These are phyloP conservation scores for Carlito syrichta DNA, from an alignment of 2,113 vertebrate genomes.

Conservation along the genomic window DNA sequence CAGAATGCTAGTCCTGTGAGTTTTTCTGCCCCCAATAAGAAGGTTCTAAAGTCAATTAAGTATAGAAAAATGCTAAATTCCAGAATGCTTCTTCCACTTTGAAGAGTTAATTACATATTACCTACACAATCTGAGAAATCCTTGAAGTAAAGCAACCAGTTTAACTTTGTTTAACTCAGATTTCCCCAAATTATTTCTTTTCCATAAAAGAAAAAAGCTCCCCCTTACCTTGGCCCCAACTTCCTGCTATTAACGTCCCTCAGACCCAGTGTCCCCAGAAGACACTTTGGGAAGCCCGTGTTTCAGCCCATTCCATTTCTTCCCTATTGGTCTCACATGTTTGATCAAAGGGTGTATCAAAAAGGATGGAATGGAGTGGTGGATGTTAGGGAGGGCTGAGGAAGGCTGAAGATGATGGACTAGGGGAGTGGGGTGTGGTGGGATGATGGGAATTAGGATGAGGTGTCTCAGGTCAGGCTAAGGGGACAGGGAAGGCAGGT, in stretches of 20 bases:
- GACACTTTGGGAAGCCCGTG: neutral
- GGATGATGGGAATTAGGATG: neutral
- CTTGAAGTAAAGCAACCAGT: neutral
- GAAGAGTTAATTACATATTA: neutral
- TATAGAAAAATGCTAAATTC: neutral
- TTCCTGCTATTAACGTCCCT: neutral
- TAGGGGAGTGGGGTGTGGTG: neutral
- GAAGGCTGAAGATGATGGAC: neutral
- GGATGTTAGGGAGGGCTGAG: neutral
- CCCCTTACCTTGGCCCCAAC: rapidly evolving
- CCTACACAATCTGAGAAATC: neutral
- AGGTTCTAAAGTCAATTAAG: neutral
- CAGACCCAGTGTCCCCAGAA: neutral
- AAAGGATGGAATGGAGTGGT: neutral
- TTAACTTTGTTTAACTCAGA: neutral
- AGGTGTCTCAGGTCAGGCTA: neutral
- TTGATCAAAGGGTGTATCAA: neutral
- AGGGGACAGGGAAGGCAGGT: neutral
- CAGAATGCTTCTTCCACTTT: neutral
- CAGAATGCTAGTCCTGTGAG: neutral
- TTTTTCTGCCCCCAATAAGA: neutral
- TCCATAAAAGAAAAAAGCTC: neutral
- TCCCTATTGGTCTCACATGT: neutral
- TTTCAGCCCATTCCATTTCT: neutral
- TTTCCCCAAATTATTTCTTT: neutral